These are phyloP conservation scores for Acomys russatus DNA, from an alignment of 2,797 vertebrate genomes.

Conservation along the genomic window DNA sequence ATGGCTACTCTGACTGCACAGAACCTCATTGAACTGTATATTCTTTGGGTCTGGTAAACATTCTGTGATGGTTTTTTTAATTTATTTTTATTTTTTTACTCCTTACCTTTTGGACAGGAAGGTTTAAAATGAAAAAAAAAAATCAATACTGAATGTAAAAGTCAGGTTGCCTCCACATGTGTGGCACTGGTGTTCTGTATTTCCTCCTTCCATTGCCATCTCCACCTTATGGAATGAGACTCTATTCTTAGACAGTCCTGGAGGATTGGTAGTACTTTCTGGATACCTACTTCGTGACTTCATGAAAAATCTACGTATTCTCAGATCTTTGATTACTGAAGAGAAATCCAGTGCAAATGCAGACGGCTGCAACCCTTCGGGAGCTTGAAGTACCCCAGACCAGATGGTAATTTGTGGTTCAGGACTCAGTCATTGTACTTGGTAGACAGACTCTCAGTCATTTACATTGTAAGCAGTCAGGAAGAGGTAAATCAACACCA, in stretches of 20 bases:
- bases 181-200: not conserved
- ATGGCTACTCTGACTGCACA: not conserved
- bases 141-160: not conserved
- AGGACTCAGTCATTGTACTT: not conserved
- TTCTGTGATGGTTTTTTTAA: not conserved
- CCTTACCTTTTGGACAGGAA: not conserved
- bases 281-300: not conserved
- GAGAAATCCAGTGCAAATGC: not conserved
- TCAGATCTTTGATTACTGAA: constrained; percentile 3
- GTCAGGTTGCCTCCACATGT: not conserved
- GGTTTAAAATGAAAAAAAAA: not conserved
- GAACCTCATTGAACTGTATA: too few relatives aligned
- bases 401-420: not conserved
- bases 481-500: not conserved
- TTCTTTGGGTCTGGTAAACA: not conserved
- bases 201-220: not conserved
- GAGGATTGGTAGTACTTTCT: not conserved
- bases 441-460: not conserved
- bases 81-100: too few relatives aligned
- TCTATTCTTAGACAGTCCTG: not conserved
- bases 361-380: not conserved
- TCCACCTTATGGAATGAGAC: not conserved
- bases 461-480: not conserved
- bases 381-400: not conserved
- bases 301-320: not conserved